Evolutionary conservation across 2,888 invertebrate species (phyloP), one percentile per base, ranked within the genome.

Genomic region (Pandemis cinnamomeana): DNA sequence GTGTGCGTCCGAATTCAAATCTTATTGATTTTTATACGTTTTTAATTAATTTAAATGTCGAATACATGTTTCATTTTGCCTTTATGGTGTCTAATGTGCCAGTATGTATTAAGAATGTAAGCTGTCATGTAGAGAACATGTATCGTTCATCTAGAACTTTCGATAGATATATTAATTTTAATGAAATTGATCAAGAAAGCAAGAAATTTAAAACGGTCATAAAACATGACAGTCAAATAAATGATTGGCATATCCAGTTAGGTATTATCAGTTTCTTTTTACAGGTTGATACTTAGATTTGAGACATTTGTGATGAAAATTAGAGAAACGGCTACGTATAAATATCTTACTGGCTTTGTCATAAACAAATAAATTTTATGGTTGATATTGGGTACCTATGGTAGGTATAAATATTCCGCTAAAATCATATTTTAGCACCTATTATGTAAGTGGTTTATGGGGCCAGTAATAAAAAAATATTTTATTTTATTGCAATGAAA

Each of bases 1-100:
- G 88, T 89, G 88, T 86, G 79, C 82, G 71, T 15, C 60, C 62
- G 71, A 77, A 82, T 78, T 80, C 75, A 79, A 82, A 85, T 83
- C 77, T 71, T 78, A 78, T 80, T 79, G 79, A 76, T 74, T 67
- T 78, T 71, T 78, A 77, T 78, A 69, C 72, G 74, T 79, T 79
- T 71, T 77, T 77, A 81, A 78, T 78, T 82, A 82, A 77, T 72
- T 81, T 72, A 77, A 73, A 74, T 78, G 76, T 77, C 72, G 67
- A 78, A 66, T 76, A 64, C 64, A 41, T 51, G 46, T 51, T 66
- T 51, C 13, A 66, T 66, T 27, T 73, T 36, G 69, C 58, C 48
- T 67, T 72, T 67, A 70, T 66, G 53, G 41, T 10, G 69, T 67
- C 36, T 61, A 42, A 55, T 42, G 66, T 63, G 44, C 53, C 58